Conservation (phyloP, 2,797 vertebrate species). For the Orientallactaga sibirica region DNA sequence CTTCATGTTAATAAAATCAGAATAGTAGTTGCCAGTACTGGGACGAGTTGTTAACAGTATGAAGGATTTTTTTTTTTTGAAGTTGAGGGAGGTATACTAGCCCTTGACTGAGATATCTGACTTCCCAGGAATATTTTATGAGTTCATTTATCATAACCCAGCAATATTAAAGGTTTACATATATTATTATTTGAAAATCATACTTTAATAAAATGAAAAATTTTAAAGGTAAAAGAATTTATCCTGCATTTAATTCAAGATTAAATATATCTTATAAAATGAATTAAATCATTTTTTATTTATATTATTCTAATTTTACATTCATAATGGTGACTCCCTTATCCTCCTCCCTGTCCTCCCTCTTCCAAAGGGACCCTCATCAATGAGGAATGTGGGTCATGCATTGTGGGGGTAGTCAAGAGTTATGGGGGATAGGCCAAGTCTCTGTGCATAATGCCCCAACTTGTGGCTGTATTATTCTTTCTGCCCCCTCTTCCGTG, state of each 20-base stretch:
- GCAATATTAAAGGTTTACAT: neutral
- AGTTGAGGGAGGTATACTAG: neutral
- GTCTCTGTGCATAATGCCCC: no score
- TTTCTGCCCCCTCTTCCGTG: no score
- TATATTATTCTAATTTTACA: neutral
- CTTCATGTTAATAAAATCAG: neutral
- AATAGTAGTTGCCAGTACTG: neutral
- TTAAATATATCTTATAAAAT: neutral
- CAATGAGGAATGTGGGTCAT: no score
- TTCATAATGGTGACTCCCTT: no score
- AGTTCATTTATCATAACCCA: neutral
- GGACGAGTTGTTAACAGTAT: neutral
- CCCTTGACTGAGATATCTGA: no score
- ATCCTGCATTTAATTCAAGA: neutral
- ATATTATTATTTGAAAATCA: neutral
- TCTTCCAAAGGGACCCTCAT: no score
- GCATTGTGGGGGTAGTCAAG: no score
- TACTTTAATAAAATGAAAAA: neutral
- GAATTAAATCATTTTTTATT: neutral
- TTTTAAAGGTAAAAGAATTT: neutral
- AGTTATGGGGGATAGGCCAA: no score
- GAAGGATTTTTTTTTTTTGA: neutral
- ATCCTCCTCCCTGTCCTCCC: no score
- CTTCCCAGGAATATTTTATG: neutral
- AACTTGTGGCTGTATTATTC: no score